phyloP scores from a whole-genome alignment of 2,797 vertebrate genomes.

The Myotis planiceps region DNA sequence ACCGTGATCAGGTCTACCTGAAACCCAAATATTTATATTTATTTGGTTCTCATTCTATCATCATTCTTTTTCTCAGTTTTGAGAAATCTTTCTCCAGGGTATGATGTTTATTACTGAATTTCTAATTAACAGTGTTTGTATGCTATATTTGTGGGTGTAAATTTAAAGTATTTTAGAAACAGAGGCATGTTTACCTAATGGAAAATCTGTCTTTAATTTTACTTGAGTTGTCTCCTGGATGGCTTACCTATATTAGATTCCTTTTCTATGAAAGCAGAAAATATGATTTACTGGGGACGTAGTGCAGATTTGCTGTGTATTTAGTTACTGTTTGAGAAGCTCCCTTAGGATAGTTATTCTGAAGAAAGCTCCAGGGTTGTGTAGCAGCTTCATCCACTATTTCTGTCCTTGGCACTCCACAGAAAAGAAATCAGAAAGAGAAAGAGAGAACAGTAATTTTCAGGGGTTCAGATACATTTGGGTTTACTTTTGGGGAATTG shows the following conservation, averaged over 20 bases:
- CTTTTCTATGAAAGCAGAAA: conserved; percentile 36
- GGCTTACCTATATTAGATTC: neutral
- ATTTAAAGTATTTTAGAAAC: conserved; percentile 59
- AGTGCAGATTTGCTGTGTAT: neutral
- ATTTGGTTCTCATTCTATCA: neutral
- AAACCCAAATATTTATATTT: neutral
- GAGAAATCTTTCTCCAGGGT: conserved; percentile 3
- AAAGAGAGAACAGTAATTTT: neutral
- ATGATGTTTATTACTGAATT: conserved; percentile 42
- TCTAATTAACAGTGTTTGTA: conserved; percentile 47
- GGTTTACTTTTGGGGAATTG: neutral
- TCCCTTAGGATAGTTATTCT: neutral
- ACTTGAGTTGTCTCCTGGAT: neutral
- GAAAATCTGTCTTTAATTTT: conserved; percentile 43
- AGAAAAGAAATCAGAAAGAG: neutral
- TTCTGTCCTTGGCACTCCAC: neutral
- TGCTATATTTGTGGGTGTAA: conserved; percentile 26
- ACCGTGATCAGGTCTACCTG: neutral
- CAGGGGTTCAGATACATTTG: neutral
- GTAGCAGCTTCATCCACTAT: neutral
- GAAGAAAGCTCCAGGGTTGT: neutral
- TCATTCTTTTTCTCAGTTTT: neutral
- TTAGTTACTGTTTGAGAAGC: neutral
- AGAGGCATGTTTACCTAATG: conserved; percentile 40
- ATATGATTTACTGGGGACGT: neutral